Percentiles rank a stretch among this genome's conserved stretches.
phyloP scores from a whole-genome alignment of 2,888 invertebrate species.

The Drosophila percnosoma region DNA sequence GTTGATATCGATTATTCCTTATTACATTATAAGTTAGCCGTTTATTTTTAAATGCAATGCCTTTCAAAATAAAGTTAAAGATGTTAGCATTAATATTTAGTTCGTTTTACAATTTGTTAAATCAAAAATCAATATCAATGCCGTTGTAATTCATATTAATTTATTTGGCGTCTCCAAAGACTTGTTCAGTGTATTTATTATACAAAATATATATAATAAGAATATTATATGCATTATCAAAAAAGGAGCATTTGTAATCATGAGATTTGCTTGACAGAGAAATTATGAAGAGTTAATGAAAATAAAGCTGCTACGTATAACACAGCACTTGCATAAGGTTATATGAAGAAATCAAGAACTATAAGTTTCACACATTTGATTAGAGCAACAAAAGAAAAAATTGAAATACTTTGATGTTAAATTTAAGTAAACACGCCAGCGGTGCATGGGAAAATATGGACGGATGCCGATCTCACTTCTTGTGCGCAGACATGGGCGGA shows the following conservation, averaged over 20 bases:
- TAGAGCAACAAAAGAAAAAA: slow-evolving; percentile 51
- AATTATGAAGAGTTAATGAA: slow-evolving; percentile 16
- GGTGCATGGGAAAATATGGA: slow-evolving; percentile 29
- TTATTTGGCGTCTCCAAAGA: slow-evolving; percentile 6
- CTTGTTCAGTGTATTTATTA: slow-evolving; percentile 16
- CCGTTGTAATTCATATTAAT: slow-evolving; percentile 4
- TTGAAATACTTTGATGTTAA: slow-evolving; percentile 53
- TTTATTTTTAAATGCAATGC: not conserved
- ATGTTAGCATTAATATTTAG: not conserved
- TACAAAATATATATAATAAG: slow-evolving; percentile 26
- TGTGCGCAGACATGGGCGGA: slow-evolving; percentile 78
- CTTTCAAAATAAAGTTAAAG: not conserved
- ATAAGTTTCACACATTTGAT: slow-evolving; percentile 39
- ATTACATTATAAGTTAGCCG: not conserved
- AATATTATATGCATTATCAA: slow-evolving; percentile 27
- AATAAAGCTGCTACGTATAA: slow-evolving; percentile 6
- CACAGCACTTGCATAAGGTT: slow-evolving; percentile 20
- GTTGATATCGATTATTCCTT: not conserved
- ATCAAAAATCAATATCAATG: not conserved
- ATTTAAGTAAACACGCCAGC: slow-evolving; percentile 69
- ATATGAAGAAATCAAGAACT: slow-evolving; percentile 3
- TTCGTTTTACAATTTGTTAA: not conserved
- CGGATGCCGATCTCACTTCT: slow-evolving; percentile 57
- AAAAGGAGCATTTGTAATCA: slow-evolving; percentile 7
- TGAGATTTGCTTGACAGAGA: slow-evolving; percentile 24